These are phyloP conservation scores for Acrocephalus kingi DNA, from an alignment of 2,113 vertebrate genomes.

Conservation along the genomic window DNA sequence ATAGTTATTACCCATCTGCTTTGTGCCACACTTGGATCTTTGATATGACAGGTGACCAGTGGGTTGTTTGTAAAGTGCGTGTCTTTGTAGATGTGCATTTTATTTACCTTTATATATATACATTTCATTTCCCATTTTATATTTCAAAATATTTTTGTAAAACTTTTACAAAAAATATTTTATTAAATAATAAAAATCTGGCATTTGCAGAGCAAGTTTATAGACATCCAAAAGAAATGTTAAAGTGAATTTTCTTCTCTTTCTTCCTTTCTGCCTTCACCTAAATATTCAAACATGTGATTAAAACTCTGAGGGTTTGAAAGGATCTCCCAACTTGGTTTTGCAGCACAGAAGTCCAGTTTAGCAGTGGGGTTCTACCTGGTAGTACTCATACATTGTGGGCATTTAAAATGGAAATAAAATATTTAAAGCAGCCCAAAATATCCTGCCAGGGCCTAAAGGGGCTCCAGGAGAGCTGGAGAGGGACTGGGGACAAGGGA, in stretches of 20 bases:
- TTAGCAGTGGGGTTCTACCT: background rate
- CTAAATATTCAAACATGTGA: background rate
- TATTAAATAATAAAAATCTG: background rate
- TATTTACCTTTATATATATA: background rate
- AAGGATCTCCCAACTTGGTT: background rate
- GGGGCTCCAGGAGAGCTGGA: background rate
- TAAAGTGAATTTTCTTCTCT: background rate
- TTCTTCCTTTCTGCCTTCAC: background rate
- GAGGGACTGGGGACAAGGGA: accelerated
- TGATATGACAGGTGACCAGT: background rate
- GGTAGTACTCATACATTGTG: background rate
- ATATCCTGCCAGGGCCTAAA: accelerated
- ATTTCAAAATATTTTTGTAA: background rate
- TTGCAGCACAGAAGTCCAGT: background rate
- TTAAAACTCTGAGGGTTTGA: background rate
- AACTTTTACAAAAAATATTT: background rate
- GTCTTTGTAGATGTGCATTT: background rate
- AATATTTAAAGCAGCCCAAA: background rate
- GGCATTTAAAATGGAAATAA: background rate
- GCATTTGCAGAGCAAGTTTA: background rate
- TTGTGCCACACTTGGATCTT: background rate
- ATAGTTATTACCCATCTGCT: background rate
- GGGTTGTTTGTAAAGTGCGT: background rate
- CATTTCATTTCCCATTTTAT: background rate
- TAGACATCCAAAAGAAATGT: background rate